Conservation (phyloP, 2,888 invertebrate species). For the Ophion ellenae region DNA sequence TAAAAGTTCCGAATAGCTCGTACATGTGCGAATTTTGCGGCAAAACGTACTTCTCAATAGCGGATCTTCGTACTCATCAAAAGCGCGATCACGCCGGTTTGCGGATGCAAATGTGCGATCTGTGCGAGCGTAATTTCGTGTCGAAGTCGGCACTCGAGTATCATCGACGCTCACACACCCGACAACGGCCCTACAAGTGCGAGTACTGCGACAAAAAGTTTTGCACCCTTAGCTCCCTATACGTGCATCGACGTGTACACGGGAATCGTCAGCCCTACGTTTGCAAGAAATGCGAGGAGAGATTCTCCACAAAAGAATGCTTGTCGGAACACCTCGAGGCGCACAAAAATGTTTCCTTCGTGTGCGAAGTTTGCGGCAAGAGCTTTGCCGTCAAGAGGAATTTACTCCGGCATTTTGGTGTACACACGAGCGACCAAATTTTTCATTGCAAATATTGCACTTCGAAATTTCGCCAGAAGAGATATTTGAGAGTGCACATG, state of each 20-base stretch:
- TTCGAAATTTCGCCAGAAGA: conserved; percentile 82
- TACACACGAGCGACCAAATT: conserved; percentile 79
- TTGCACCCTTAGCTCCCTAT: conserved; percentile 85
- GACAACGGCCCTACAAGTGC: conserved; percentile 77
- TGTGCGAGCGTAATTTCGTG: conserved; percentile 85
- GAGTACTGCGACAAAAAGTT: conserved; percentile 85
- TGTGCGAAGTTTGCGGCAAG: conserved; percentile 84
- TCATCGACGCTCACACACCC: conserved; percentile 84
- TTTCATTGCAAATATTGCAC: conserved; percentile 83
- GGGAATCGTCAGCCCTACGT: conserved; percentile 79
- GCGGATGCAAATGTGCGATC: conserved; percentile 84
- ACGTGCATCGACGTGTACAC: conserved; percentile 84
- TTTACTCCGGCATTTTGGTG: conserved; percentile 84
- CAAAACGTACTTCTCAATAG: conserved; percentile 83
- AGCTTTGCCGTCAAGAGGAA: conserved; percentile 84
- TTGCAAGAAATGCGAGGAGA: conserved; percentile 83
- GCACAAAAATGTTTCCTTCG: conserved; percentile 83
- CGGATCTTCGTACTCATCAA: conserved; percentile 85
- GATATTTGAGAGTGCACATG: conserved; percentile 84
- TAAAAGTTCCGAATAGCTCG: background rate
- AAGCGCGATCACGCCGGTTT: conserved; percentile 84
- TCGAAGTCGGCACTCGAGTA: conserved; percentile 84
- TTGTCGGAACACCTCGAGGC: conserved; percentile 83
- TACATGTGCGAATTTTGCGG: conserved; percentile 81
- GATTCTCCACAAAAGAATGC: conserved; percentile 84